Conservation (phyloP, 2,113 vertebrate genomes). For the Brachypodius melanocephalos region DNA sequence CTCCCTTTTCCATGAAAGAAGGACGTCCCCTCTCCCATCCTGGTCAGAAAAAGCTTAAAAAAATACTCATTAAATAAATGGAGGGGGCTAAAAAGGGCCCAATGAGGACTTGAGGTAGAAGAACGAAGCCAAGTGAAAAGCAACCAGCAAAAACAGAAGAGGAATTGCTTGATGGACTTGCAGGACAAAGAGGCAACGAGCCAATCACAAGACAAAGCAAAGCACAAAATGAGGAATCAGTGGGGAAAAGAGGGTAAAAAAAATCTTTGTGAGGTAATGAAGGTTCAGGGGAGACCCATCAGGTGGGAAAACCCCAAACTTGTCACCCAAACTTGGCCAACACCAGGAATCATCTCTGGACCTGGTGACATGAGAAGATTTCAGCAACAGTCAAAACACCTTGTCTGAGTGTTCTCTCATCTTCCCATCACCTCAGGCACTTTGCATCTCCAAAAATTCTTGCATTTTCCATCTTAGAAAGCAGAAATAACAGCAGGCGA, state of each 20-base stretch:
- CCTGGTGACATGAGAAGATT: accelerated
- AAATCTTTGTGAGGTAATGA: neutral
- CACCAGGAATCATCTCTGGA: neutral
- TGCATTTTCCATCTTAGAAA: neutral
- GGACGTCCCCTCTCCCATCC: neutral
- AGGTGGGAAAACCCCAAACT: accelerated
- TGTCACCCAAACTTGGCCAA: neutral
- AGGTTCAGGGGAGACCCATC: neutral
- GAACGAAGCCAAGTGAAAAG: neutral
- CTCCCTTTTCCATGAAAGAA: neutral
- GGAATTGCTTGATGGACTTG: neutral
- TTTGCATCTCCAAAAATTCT: neutral
- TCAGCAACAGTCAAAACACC: neutral
- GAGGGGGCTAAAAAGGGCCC: neutral
- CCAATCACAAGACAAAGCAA: neutral
- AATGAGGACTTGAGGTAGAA: neutral
- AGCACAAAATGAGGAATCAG: neutral
- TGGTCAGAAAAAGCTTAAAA: neutral
- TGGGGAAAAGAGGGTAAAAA: neutral
- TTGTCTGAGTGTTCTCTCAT: neutral
- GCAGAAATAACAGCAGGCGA: neutral
- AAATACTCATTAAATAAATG: neutral
- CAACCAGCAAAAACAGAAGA: neutral
- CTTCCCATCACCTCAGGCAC: neutral
- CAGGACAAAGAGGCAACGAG: neutral